These are phyloP conservation scores for Antennarius striatus DNA, from an alignment of 2,113 vertebrate genomes.

Conservation along the genomic window DNA sequence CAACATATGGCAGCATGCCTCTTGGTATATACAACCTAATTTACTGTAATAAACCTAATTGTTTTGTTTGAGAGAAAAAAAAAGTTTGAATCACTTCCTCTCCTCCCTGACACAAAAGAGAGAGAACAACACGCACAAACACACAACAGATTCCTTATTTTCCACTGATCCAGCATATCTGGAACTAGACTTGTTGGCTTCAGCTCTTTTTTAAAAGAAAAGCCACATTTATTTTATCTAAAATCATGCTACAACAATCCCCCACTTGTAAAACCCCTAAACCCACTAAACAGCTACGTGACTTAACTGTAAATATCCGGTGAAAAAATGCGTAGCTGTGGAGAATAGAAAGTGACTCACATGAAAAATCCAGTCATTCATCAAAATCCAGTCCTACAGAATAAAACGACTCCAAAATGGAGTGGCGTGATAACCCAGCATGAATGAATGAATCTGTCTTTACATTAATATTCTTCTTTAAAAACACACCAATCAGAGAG, in stretches of 20 bases:
- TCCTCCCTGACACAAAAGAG: constrained; percentile 22
- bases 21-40: constrained; percentile 48
- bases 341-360: constrained; percentile 12
- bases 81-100: constrained; percentile 55
- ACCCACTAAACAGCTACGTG: background rate
- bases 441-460: constrained; percentile 27
- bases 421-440: background rate
- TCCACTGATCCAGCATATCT: constrained; percentile 30
- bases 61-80: constrained; percentile 45
- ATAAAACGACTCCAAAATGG: constrained; percentile 16
- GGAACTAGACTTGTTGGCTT: background rate
- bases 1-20: constrained; percentile 43
- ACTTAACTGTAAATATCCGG: constrained; percentile 14
- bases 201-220: constrained; percentile 15
- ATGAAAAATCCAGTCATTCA: constrained; percentile 21
- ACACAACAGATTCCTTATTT: constrained; percentile 19
- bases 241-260: constrained; percentile 1
- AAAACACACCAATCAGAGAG: constrained; percentile 31
- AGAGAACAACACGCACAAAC: background rate
- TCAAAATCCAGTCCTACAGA: too few relatives aligned
- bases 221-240: background rate
- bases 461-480: constrained; percentile 13
- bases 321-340: background rate
- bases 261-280: constrained; percentile 7
- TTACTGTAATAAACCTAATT: constrained; percentile 59